A percentile compares a stretch with the other conserved stretches of the same genome.
Conservation (phyloP, 2,888 invertebrate genomes). For the Myopa tessellatipennis region DNA sequence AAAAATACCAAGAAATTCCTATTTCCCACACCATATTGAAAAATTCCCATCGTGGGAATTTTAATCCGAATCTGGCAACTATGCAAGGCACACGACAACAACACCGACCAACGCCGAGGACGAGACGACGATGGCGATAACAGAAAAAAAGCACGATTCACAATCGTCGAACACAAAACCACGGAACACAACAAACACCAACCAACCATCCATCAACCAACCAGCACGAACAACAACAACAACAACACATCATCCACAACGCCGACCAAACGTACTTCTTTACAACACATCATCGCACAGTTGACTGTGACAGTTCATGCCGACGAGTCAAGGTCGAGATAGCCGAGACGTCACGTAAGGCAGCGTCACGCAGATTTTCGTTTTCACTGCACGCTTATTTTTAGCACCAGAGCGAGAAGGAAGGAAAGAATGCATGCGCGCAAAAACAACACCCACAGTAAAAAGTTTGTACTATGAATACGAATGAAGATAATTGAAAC, state of each 20-base stretch:
- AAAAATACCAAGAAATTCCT: no score
- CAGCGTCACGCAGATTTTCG: conserved; percentile 62
- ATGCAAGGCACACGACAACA: no score
- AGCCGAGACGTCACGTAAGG: conserved; percentile 58
- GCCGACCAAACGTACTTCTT: no score
- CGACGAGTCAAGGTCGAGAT: conserved; percentile 67
- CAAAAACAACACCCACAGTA: conserved; percentile 26
- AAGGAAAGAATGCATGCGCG: conserved; percentile 32
- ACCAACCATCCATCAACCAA: background rate
- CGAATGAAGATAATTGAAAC: no score
- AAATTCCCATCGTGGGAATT: no score
- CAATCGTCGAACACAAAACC: background rate
- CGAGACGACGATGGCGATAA: background rate
- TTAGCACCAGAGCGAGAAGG: conserved; percentile 28
- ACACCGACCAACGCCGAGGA: background rate
- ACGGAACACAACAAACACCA: background rate
- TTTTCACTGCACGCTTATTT: conserved; percentile 57
- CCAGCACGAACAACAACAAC: background rate
- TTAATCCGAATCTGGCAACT: no score
- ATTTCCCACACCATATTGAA: no score
- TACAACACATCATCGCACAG: conserved; percentile 48
- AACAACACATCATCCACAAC: no score
- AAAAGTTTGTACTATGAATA: background rate
- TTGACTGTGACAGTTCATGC: conserved; percentile 68
- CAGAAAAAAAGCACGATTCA: background rate